Evolutionary conservation across 2,888 invertebrate species (phyloP).

Genomic region (Agrochola litura): DNA sequence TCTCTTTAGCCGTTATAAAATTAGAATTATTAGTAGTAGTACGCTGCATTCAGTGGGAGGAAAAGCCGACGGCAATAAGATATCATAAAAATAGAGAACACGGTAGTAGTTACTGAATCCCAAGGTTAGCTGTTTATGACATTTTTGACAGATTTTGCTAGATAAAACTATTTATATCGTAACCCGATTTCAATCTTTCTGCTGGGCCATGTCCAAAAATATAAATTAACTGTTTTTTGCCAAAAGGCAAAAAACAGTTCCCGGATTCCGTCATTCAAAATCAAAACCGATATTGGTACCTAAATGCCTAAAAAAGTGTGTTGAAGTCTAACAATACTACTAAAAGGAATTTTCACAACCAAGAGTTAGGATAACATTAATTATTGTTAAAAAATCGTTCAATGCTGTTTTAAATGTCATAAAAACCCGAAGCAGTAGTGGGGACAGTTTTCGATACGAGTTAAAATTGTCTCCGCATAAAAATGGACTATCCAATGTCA

Average conservation of each 20-base stretch:
- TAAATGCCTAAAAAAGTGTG: too few relatives aligned
- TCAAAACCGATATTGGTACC: neutral
- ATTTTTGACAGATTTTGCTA: constrained; percentile 45
- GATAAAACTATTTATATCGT: constrained; percentile 1
- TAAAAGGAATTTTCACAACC: too few relatives aligned
- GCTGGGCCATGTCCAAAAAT: neutral
- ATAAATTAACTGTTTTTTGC: neutral
- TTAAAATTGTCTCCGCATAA: constrained; percentile 16
- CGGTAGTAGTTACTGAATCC: constrained; percentile 23
- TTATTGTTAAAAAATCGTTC: neutral
- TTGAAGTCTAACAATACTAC: too few relatives aligned
- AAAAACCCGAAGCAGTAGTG: constrained; percentile 12
- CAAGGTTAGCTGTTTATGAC: constrained; percentile 52
- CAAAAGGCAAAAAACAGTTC: neutral
- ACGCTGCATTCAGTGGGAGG: constrained; percentile 45
- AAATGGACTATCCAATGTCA: constrained; percentile 20
- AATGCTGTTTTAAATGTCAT: constrained; percentile 36
- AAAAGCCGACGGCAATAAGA: constrained; percentile 30
- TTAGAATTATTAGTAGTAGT: constrained; percentile 47
- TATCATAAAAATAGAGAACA: constrained; percentile 53
- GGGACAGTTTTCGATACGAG: neutral
- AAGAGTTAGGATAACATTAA: neutral
- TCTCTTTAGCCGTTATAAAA: constrained; percentile 46
- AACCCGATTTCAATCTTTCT: neutral
- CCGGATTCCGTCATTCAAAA: neutral